Evolutionary conservation across 2,797 vertebrate species (phyloP).

Genomic region (Chloroceryle amazona): DNA sequence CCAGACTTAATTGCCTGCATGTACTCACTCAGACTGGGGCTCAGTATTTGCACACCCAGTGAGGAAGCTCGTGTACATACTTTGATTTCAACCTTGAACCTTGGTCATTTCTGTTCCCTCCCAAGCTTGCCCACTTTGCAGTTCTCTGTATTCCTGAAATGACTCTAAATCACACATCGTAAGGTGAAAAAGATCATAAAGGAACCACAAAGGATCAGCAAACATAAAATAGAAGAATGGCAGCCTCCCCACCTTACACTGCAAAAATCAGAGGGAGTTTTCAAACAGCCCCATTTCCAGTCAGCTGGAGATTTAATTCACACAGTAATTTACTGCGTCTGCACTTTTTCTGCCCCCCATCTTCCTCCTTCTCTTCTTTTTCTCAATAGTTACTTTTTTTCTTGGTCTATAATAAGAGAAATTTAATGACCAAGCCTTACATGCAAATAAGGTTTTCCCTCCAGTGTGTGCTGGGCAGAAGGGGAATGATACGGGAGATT

Average conservation of each 20-base stretch:
- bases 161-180: conserved; percentile 70
- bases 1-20: background rate
- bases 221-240: conserved; percentile 78
- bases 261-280: conserved; percentile 75
- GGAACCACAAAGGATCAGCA: conserved; percentile 76
- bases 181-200: conserved; percentile 72
- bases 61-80: background rate
- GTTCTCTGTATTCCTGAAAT: conserved; percentile 23
- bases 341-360: background rate
- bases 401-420: background rate
- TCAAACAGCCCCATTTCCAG: conserved; percentile 70
- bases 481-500: background rate
- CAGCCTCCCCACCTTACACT: conserved; percentile 68
- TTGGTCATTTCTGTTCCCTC: background rate
- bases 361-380: conserved; percentile 1
- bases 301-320: conserved; percentile 64
- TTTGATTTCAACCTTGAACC: conserved; percentile 38
- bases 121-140: conserved; percentile 26
- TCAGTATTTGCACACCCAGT: background rate
- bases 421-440: background rate
- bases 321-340: conserved; percentile 51
- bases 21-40: background rate
- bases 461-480: background rate
- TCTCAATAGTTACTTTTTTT: conserved; percentile 28
- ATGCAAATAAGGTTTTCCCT: conserved; percentile 6